A percentile compares a stretch with the other conserved stretches of the same genome.
Conservation (phyloP, 2,113 vertebrate species). For the Smithornis capensis region DNA sequence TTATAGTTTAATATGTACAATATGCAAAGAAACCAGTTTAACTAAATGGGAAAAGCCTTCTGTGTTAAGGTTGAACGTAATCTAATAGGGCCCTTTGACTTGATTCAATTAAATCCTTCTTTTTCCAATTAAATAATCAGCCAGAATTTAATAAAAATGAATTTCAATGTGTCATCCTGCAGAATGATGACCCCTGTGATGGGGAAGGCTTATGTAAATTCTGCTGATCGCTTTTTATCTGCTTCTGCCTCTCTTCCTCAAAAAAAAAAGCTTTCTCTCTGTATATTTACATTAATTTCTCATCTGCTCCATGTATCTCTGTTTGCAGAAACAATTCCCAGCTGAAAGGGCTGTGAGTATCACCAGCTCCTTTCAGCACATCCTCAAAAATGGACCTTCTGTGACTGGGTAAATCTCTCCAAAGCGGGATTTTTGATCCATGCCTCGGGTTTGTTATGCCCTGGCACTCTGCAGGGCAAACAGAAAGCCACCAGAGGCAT, state of each 20-base stretch:
- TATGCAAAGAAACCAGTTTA: background rate
- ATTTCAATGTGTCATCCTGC: constrained; percentile 45
- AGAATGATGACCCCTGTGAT: constrained; percentile 63
- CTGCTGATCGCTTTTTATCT: constrained; percentile 59
- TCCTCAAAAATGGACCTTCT: background rate
- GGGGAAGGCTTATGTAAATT: constrained; percentile 56
- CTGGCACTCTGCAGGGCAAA: background rate
- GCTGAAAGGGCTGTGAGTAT: constrained; percentile 21
- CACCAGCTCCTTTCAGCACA: constrained; percentile 25
- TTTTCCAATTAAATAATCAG: constrained; percentile 66
- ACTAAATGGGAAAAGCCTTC: constrained; percentile 22
- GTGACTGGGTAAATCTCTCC: background rate
- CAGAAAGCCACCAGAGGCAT: background rate
- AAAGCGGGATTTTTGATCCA: background rate
- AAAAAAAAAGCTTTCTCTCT: constrained; percentile 36
- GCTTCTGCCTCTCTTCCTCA: constrained; percentile 42
- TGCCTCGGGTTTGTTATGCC: background rate
- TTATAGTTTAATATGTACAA: background rate
- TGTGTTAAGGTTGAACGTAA: constrained; percentile 8
- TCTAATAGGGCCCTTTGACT: constrained; percentile 37
- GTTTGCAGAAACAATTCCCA: constrained; percentile 59
- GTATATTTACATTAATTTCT: constrained; percentile 63
- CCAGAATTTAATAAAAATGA: constrained; percentile 51
- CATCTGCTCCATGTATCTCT: constrained; percentile 33
- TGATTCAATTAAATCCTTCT: constrained; percentile 59